These are phyloP conservation scores for Dryomyza anilis DNA, from an alignment of 2,888 invertebrate genomes.

Conservation along the genomic window DNA sequence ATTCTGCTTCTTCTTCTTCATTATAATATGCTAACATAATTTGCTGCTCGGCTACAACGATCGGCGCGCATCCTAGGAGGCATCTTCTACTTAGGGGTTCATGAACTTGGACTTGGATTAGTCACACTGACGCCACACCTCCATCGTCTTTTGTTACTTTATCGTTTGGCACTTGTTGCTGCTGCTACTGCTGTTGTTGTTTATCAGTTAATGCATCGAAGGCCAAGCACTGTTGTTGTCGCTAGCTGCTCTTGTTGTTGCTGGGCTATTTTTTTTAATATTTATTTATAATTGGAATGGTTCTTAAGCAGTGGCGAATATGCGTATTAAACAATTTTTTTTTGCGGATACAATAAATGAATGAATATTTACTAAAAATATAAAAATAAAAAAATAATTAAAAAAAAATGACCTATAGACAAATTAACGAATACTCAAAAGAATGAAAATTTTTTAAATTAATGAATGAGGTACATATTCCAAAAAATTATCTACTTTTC, in stretches of 20 bases:
- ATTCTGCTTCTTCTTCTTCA: not conserved
- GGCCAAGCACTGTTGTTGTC: not conserved
- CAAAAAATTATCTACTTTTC: no score
- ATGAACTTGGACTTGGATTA: not conserved
- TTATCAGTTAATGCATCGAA: not conserved
- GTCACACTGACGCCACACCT: not conserved
- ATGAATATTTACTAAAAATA: no score
- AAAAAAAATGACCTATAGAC: no score
- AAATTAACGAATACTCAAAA: no score
- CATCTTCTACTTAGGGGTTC: not conserved
- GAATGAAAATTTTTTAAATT: no score
- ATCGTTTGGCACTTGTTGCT: not conserved
- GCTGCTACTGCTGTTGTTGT: not conserved
- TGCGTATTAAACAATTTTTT: no score
- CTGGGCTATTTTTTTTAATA: not conserved
- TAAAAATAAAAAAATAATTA: no score
- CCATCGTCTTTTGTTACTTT: not conserved
- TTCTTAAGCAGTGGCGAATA: no score
- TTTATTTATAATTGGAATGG: not conserved
- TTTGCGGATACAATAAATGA: no score
- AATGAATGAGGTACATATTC: no score
- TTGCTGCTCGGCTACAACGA: not conserved
- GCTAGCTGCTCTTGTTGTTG: no score
- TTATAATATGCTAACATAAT: not conserved
- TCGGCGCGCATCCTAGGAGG: not conserved